Conservation (phyloP, 2,888 invertebrate species). For the Eueremaeus valkanovi region DNA sequence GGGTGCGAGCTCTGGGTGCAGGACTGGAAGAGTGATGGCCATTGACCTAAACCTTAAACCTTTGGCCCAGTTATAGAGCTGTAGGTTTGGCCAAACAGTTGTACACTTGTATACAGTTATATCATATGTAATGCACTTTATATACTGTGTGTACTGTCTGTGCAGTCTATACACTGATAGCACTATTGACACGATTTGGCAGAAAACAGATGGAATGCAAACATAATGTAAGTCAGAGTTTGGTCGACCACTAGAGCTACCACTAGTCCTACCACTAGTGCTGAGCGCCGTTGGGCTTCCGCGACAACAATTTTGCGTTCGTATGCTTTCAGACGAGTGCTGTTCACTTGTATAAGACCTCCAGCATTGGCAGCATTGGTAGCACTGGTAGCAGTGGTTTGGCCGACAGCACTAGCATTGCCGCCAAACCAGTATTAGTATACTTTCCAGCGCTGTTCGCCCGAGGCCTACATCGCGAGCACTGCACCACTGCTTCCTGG, state of each 20-base stretch:
- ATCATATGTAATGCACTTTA: no score
- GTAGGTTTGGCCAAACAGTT: no score
- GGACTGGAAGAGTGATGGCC: neutral
- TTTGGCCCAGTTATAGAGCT: no score
- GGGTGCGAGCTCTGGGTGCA: neutral
- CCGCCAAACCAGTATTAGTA: conserved; percentile 3
- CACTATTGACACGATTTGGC: neutral
- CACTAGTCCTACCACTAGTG: no score
- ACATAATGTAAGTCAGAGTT: neutral
- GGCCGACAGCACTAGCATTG: neutral
- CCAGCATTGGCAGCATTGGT: neutral
- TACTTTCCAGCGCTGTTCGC: conserved; percentile 2
- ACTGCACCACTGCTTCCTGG: conserved; percentile 20
- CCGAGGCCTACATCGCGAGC: neutral
- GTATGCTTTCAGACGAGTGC: neutral
- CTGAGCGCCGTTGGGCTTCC: conserved; percentile 26
- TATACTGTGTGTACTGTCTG: no score
- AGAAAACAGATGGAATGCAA: neutral
- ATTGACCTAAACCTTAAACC: neutral
- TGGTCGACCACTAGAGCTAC: conserved; percentile 8
- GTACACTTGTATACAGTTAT: no score
- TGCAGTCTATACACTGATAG: no score
- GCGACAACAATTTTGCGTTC: conserved; percentile 1
- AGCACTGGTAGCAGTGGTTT: neutral
- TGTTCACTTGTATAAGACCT: neutral